Base-by-base conservation (phyloP, 2,113 vertebrate genomes). In the Chrysochloris asiatica region DNA sequence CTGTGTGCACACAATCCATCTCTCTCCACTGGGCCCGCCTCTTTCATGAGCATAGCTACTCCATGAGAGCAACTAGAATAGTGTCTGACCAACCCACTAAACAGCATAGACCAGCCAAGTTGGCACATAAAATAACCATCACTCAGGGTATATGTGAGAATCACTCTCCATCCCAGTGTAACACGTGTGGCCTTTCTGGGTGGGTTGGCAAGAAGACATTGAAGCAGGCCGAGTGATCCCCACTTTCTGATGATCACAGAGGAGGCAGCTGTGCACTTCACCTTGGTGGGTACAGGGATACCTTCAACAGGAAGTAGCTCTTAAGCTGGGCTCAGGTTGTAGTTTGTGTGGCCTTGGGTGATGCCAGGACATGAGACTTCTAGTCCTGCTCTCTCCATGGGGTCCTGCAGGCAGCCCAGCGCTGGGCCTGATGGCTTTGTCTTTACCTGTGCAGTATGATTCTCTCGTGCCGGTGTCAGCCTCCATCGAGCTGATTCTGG, bases 401-500 rank as follows among this genome's bases (percentile, higher is more conserved):
- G 26, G 0, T 1, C 43, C 71, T 6, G 0, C 0, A n/a, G 41
- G 54, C 6, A 0, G 16, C 28, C 2, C 22, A 6, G 41, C 8
- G 0, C n/a, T 48, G 76, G 33, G 65, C 33, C 33, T 95, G 50
- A 96, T 12, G 30, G 5, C 6, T 0, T 36, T 0, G 0, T 28
- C 3, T 36, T 91, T 47, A 41, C 87, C 72, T 13, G 96, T 93
- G 56, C 97, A 99, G 99, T 96, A 97, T 19, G 97, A 98, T 30
- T 95, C 97, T 17, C 91, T 99, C n/a, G 96, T 95, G 4, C 97
- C 98, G 0, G 98, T 99, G 77, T 98, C 98, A 3, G 98, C 98
- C 81, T 98, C 98, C 63, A 95, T 99, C 73, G 99, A 99, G 3
- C 98, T 99, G 56, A 97, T 99, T n/a, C 97, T 99, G 45, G 99